Conservation (phyloP, 2,888 invertebrate species). For the Hemistola chrysoprasaria region DNA sequence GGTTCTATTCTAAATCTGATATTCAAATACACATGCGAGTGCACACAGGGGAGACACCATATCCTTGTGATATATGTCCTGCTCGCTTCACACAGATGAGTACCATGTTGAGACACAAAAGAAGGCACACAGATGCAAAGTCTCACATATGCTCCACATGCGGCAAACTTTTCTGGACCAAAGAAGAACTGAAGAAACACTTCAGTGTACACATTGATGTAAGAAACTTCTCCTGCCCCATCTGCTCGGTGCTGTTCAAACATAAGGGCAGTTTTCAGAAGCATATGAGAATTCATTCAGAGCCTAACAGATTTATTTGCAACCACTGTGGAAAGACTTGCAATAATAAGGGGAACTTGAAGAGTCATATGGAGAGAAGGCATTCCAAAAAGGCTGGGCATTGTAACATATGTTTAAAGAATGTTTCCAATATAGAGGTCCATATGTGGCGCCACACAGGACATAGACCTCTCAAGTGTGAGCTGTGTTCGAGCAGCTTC, state of each 20-base stretch:
- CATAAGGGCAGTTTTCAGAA: slow-evolving; percentile 75
- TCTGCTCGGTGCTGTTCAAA: slow-evolving; percentile 73
- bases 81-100: slow-evolving; percentile 56
- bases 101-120: slow-evolving; percentile 53
- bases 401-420: slow-evolving; percentile 73
- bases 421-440: slow-evolving; percentile 75
- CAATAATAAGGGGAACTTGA: slow-evolving; percentile 71
- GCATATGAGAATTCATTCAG: slow-evolving; percentile 64
- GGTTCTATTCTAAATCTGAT: slow-evolving; percentile 56
- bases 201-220: slow-evolving; percentile 51
- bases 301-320: slow-evolving; percentile 57
- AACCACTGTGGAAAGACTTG: slow-evolving; percentile 68
- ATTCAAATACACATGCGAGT: slow-evolving; percentile 59
- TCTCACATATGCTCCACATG: slow-evolving; percentile 54
- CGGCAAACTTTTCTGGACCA: slow-evolving; percentile 58
- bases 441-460: slow-evolving; percentile 82
- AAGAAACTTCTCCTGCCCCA: slow-evolving; percentile 54
- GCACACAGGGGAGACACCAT: slow-evolving; percentile 70
- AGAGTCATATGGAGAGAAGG: slow-evolving; percentile 72
- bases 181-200: slow-evolving; percentile 58
- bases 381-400: slow-evolving; percentile 80
- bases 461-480: slow-evolving; percentile 65
- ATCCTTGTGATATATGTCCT: slow-evolving; percentile 53
- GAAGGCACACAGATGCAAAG: slow-evolving; percentile 54
- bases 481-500: slow-evolving; percentile 61